phyloP scores from a whole-genome alignment of 1,140 invertebrate species.

The Drosophila sucinea region DNA sequence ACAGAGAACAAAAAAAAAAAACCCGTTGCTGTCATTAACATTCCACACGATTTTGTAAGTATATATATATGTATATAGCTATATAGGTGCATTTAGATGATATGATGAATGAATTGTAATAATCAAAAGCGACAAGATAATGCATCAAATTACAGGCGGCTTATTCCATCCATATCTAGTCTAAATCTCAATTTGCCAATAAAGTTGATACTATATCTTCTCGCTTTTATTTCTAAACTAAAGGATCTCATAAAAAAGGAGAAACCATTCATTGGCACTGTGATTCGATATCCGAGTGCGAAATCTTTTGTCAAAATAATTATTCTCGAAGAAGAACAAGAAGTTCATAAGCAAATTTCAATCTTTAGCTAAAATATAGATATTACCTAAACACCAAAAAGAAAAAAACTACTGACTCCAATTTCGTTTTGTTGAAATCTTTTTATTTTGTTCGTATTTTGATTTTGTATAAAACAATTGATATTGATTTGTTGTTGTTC shows the following conservation, averaged over 20 bases:
- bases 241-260: neutral
- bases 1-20: constrained; percentile 14
- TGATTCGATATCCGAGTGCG: neutral
- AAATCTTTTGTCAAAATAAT: neutral
- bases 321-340: neutral
- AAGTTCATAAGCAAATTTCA: neutral
- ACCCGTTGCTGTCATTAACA: constrained; percentile 26
- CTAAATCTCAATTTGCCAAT: too few species aligned
- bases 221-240: neutral
- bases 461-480: constrained; percentile 7
- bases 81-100: neutral
- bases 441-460: neutral
- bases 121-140: constrained; percentile 6
- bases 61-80: constrained; percentile 15
- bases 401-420: neutral
- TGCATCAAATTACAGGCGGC: neutral
- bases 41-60: constrained; percentile 39
- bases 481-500: neutral
- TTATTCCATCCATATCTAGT: neutral
- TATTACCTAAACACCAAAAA: neutral
- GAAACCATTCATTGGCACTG: neutral
- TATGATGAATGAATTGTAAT: neutral
- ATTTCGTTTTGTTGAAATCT: too few species aligned
- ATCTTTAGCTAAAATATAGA: neutral
- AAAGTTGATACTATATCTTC: constrained; percentile 1